These are phyloP conservation scores for Pygoscelis adeliae DNA, from an alignment of 2,113 vertebrate species.

Conservation along the genomic window DNA sequence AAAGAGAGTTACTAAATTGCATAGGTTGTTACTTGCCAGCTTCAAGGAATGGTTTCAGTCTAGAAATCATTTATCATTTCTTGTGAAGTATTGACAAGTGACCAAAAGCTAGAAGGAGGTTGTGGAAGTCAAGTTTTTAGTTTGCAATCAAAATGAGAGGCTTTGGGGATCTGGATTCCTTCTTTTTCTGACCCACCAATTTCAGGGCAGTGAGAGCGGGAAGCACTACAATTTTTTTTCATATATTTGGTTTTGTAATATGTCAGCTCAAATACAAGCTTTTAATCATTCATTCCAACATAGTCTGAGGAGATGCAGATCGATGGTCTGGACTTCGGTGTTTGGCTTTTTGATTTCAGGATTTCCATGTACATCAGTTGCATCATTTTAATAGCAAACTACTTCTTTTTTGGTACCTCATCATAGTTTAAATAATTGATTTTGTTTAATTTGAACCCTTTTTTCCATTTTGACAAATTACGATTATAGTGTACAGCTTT, in stretches of 20 bases:
- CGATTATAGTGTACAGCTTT: background rate
- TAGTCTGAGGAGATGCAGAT: background rate
- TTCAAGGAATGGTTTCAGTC: background rate
- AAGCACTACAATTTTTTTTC: background rate
- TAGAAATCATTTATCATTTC: background rate
- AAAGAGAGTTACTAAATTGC: background rate
- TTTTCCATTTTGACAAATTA: conserved; percentile 13
- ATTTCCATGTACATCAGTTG: background rate
- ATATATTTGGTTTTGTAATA: background rate
- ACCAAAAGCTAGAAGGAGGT: background rate
- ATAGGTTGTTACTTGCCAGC: background rate
- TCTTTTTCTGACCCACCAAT: background rate
- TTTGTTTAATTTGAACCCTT: background rate
- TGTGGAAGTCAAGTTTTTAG: background rate
- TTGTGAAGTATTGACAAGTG: background rate
- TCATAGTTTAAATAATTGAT: background rate
- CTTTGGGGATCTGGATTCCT: background rate
- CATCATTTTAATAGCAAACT: background rate
- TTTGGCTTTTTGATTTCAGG: background rate
- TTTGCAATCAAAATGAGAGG: background rate
- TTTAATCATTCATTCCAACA: background rate
- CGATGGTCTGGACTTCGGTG: background rate
- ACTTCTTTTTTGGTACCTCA: background rate
- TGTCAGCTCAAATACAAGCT: background rate
- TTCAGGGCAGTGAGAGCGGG: background rate